Evolutionary conservation across 2,113 vertebrate species (phyloP).

Genomic region (Alethe castanea): DNA sequence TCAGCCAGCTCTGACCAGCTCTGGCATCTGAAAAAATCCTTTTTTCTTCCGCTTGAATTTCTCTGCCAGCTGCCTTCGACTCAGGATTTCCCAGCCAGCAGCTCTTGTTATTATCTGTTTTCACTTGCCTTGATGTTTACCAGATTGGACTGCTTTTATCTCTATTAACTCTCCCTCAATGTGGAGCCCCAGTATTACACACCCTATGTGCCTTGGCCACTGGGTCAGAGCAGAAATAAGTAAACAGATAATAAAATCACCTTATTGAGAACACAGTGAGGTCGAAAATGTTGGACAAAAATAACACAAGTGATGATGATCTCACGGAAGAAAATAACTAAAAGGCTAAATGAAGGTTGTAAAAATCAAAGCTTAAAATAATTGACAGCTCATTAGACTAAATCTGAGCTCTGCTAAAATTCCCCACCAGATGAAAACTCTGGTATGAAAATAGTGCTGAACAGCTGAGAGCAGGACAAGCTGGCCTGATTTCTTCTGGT

Average conservation of each 20-base stretch:
- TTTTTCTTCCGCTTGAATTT: slow-evolving; percentile 46
- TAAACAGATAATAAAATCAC: not conserved
- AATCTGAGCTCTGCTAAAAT: slow-evolving; percentile 42
- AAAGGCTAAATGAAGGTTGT: not conserved
- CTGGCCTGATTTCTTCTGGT: slow-evolving; percentile 45
- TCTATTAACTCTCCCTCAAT: not conserved
- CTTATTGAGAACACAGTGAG: not conserved
- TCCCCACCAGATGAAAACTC: slow-evolving; percentile 10
- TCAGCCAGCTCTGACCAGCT: slow-evolving; percentile 48
- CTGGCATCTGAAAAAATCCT: slow-evolving; percentile 42
- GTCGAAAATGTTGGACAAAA: slow-evolving; percentile 21
- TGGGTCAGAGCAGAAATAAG: not conserved
- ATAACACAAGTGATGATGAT: not conserved
- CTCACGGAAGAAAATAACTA: slow-evolving; percentile 27
- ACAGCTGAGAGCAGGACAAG: slow-evolving; percentile 40
- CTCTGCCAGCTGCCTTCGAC: slow-evolving; percentile 37
- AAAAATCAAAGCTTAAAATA: slow-evolving; percentile 50
- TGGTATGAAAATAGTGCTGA: slow-evolving; percentile 41
- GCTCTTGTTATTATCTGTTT: slow-evolving; percentile 46
- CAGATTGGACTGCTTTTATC: slow-evolving; percentile 31
- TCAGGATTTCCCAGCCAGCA: slow-evolving; percentile 49
- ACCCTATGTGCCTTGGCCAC: not conserved
- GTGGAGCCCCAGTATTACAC: not conserved
- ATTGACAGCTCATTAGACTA: slow-evolving; percentile 37
- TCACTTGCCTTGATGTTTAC: slow-evolving; percentile 41